Percentiles rank a stretch among this genome's conserved stretches.
phyloP scores from a whole-genome alignment of 1,140 invertebrate species.

The Himalopsyche phryganea region DNA sequence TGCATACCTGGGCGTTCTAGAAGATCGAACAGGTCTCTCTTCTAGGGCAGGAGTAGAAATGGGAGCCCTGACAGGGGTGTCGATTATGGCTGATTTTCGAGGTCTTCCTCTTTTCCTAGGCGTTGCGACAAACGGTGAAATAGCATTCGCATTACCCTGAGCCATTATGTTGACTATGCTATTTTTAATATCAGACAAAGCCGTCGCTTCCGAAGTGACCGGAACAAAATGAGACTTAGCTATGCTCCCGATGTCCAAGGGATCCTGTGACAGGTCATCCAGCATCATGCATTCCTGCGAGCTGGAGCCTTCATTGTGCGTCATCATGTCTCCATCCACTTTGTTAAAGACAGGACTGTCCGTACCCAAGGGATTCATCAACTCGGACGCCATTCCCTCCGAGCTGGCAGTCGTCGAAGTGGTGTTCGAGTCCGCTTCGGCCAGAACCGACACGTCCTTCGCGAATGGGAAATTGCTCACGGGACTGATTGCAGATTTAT shows the following conservation, averaged over 20 bases:
- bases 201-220: background rate
- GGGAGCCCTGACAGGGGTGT: conserved; percentile 37
- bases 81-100: conserved; percentile 45
- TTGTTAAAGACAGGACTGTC: conserved; percentile 30
- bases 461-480: no score
- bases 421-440: conserved; percentile 45
- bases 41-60: conserved; percentile 43
- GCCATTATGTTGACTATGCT: conserved; percentile 26
- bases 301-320: conserved; percentile 45
- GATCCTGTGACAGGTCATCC: conserved; percentile 48
- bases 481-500: background rate
- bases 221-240: conserved; percentile 34
- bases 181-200: conserved; percentile 18
- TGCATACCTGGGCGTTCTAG: conserved; percentile 47
- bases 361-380: conserved; percentile 29
- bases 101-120: conserved; percentile 51
- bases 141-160: background rate
- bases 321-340: conserved; percentile 45
- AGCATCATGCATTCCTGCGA: conserved; percentile 43
- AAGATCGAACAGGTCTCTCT: conserved; percentile 46
- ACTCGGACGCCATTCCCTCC: conserved; percentile 26
- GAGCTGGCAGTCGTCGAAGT: conserved; percentile 36
- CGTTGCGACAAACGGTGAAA: conserved; percentile 39
- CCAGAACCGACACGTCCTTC: conserved; percentile 38
- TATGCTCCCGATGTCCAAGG: conserved; percentile 44